Evolutionary conservation across 2,888 invertebrate genomes (phyloP), one percentile per base, ranked within the genome.

Genomic region (Lypha dubia): DNA sequence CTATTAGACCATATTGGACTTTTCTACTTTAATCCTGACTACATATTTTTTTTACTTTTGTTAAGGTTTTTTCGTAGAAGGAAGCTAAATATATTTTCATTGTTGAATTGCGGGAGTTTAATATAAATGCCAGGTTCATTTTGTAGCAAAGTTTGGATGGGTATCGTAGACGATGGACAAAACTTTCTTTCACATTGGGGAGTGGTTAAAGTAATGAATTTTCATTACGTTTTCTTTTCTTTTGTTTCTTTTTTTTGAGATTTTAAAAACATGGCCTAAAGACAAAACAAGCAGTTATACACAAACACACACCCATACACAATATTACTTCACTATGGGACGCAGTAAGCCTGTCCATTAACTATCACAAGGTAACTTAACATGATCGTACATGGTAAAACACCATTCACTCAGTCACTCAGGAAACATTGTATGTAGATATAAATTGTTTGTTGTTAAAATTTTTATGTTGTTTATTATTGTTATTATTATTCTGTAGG

Each of bases 1-100:
- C 84, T 84, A 79, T 84, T 84, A 84, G 68, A 81, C 74, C 84
- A 84, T 77, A 84, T 84, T 84, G 84, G 77, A 81, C 81, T 74
- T 63, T 81, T 81, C 74, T 63, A 81, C 81, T 84, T 58, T 74
- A 81, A 74, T 77, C 70, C 81, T 67, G 71, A 75, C 79, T 71
- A 44, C 28, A n/a, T 38, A 28, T 67, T 71, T 74, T 70, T 71
- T 63, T 68, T 20, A 63, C 24, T 22, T 38, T 63, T 68, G 74
- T 32, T 62, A n/a, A n/a, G n/a, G n/a, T 38, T 53, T 9, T 28
- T 51, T 53, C 5, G 11, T 15, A 15, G 7, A 15, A 46, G 32
- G 7, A 15, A 46, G 32, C 46, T 41, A 68, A 53, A 35, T 70
- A 58, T 73, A 32, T 56, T 68, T 75, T 68, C 75, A 84, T 84